Evolutionary conservation across 2,888 invertebrate genomes (phyloP).

Genomic region (Nomada fabriciana): DNA sequence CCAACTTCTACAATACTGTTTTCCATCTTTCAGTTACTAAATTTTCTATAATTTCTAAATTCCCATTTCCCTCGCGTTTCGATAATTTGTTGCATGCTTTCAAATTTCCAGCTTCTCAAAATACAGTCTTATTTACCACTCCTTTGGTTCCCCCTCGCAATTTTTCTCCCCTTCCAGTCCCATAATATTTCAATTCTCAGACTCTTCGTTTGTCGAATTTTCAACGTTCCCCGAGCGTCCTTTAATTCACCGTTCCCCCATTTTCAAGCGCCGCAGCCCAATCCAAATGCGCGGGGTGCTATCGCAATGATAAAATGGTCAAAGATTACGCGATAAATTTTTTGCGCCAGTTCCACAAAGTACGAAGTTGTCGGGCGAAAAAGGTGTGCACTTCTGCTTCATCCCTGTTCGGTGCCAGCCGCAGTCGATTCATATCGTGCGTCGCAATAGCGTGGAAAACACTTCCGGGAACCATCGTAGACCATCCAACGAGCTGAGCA

Average conservation of each 20-base stretch:
- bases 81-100: too few relatives aligned
- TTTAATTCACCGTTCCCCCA: background rate
- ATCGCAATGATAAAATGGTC: constrained; percentile 7
- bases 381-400: constrained; percentile 21
- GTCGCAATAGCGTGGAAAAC: constrained; percentile 70
- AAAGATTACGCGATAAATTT: constrained; percentile 23
- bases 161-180: background rate
- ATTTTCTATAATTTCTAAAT: too few relatives aligned
- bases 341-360: constrained; percentile 7
- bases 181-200: background rate
- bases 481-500: constrained; percentile 68
- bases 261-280: background rate
- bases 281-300: constrained; percentile 20
- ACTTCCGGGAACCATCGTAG: constrained; percentile 69
- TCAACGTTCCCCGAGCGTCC: background rate
- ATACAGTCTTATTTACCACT: background rate
- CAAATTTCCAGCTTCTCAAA: too few relatives aligned
- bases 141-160: background rate
- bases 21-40: too few relatives aligned
- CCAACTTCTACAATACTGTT: too few relatives aligned
- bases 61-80: too few relatives aligned
- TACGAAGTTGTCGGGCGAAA: constrained; percentile 21
- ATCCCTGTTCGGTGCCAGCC: constrained; percentile 26
- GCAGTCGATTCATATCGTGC: constrained; percentile 66
- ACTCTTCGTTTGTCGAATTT: background rate